phyloP scores from a whole-genome alignment of 2,888 invertebrate genomes.

The Latheticus oryzae region DNA sequence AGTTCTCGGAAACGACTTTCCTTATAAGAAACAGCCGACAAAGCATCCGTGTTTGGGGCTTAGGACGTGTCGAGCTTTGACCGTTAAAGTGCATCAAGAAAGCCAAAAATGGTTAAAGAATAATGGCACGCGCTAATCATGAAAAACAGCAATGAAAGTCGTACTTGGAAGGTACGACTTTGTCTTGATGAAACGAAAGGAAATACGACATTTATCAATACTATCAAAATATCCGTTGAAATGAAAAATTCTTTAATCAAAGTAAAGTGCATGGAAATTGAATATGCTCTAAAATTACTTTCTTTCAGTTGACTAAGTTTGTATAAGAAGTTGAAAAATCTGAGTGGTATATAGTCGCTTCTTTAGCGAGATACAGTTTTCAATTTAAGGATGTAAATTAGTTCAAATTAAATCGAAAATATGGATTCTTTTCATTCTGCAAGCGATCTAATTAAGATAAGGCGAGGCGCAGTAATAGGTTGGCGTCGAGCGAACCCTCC shows the following conservation, averaged over 20 bases:
- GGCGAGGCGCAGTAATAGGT: conserved; percentile 58
- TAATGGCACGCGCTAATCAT: conserved; percentile 6
- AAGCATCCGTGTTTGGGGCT: conserved; percentile 35
- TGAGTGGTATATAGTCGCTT: conserved; percentile 36
- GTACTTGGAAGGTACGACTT: conserved; percentile 4
- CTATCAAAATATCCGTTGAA: conserved; percentile 19
- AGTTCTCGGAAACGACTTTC: conserved; percentile 40
- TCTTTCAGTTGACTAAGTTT: conserved; percentile 46
- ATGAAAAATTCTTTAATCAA: conserved; percentile 27
- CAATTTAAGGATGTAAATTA: conserved; percentile 65
- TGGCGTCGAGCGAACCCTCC: conserved; percentile 47
- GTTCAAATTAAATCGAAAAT: conserved; percentile 66
- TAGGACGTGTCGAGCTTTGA: conserved; percentile 35
- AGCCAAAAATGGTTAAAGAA: conserved; percentile 17
- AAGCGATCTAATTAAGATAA: conserved; percentile 66
- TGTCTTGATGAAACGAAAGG: no score
- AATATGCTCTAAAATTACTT: conserved; percentile 45
- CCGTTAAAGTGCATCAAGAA: conserved; percentile 22
- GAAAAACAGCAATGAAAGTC: conserved; percentile 1
- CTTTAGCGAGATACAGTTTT: conserved; percentile 57
- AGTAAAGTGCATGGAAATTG: conserved; percentile 36
- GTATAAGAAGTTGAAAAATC: conserved; percentile 47
- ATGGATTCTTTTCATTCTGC: conserved; percentile 65
- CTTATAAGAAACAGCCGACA: conserved; percentile 36
- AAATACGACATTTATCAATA: no score